Percentiles rank a stretch among this genome's conserved stretches.
These are phyloP conservation scores for Nemoura dubitans DNA, from an alignment of 2,888 invertebrate genomes.

Conservation along the genomic window DNA sequence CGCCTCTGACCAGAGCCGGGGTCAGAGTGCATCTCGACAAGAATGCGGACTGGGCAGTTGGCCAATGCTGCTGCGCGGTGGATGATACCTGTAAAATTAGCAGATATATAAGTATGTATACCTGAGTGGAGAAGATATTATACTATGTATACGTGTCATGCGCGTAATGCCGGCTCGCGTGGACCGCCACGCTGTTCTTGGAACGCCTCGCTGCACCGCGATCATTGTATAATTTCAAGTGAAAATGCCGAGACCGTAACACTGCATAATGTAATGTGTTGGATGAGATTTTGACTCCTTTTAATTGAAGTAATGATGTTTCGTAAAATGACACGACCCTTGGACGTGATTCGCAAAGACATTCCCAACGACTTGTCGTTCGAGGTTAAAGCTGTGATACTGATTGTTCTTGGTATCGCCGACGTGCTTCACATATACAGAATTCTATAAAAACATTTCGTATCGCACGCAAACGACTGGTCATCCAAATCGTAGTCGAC, in stretches of 20 bases:
- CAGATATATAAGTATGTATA: neutral
- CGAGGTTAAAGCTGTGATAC: neutral
- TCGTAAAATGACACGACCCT: neutral
- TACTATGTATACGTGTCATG: neutral
- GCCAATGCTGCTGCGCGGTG: neutral
- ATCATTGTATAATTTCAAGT: neutral
- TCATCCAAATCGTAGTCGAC: neutral
- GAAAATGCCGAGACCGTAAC: neutral
- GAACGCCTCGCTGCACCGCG: neutral
- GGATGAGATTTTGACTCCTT: neutral
- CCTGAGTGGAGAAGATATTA: neutral
- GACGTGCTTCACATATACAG: neutral
- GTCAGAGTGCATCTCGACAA: conserved; percentile 41
- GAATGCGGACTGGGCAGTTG: conserved; percentile 53
- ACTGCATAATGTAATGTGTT: neutral
- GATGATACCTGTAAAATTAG: neutral
- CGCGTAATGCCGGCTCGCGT: neutral
- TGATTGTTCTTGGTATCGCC: neutral
- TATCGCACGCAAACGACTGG: neutral
- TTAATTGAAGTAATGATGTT: neutral
- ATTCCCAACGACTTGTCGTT: neutral
- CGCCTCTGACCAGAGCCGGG: conserved; percentile 24
- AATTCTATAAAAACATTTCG: neutral
- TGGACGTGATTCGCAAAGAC: neutral
- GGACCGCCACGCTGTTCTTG: too few species aligned